A percentile compares a stretch with the other conserved stretches of the same genome.
phyloP scores from a whole-genome alignment of 2,113 vertebrate species.

The Eonycteris spelaea region DNA sequence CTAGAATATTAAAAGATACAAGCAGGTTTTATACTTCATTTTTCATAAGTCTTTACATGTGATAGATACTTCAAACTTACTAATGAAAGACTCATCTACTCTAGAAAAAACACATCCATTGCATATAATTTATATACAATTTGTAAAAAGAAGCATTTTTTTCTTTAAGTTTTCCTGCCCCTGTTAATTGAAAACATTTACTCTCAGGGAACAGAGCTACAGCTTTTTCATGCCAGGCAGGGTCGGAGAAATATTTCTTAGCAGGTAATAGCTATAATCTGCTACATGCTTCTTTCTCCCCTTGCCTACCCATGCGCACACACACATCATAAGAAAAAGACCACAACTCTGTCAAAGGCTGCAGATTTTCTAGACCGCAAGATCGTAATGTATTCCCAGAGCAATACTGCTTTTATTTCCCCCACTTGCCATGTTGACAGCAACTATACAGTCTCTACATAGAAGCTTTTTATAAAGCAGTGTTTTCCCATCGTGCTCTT shows the following conservation, averaged over 20 bases:
- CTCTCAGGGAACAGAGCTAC: neutral
- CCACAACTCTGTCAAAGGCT: neutral
- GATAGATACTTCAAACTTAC: neutral
- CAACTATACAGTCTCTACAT: neutral
- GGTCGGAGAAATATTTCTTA: neutral
- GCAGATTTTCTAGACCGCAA: neutral
- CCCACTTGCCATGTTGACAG: neutral
- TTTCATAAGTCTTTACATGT: neutral
- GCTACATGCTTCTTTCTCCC: neutral
- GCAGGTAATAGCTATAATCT: accelerated
- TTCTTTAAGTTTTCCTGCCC: neutral
- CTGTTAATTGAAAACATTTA: neutral
- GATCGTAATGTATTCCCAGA: neutral
- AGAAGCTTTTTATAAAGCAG: neutral
- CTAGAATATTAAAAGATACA: neutral
- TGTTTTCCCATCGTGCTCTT: neutral
- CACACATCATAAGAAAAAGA: neutral
- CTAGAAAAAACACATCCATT: neutral
- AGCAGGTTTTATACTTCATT: neutral
- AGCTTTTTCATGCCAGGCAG: neutral
- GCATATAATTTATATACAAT: neutral
- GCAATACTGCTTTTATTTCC: neutral
- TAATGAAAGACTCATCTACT: neutral
- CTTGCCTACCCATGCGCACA: accelerated
- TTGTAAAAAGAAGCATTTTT: neutral